Evolutionary conservation across 2,797 vertebrate species (phyloP), one percentile per base, ranked within the genome.

Genomic region (Vespertilio murinus): DNA sequence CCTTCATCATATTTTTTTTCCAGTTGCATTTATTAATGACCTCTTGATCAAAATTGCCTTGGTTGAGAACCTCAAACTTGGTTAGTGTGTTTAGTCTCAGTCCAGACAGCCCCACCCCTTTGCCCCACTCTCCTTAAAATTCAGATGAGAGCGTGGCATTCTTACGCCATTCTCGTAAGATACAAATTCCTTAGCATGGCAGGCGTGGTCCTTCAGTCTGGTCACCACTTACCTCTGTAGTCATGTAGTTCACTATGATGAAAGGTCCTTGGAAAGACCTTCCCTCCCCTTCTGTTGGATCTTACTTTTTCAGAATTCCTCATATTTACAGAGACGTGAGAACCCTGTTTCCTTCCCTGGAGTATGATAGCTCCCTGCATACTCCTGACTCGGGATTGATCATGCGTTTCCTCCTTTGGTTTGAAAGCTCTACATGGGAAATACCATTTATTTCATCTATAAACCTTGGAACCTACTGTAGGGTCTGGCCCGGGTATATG

Each of bases 271-370:
- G 45, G 70, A 77, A 86, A 88, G 59, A 89, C 3, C 40, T 86
- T 85, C 35, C 35, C 42, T 83, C 16, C 9, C 64, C 61, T 80
- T 71, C 74, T 42, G 70, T 83, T 59, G 33, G 17, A 23, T 80
- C 81, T 93, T 65, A n/a, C 13, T 71, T 81, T 88, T 94, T 67
- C 33, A 92, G 89, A 69, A 87, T 89, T 88, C 18, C 54, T 88
- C 23, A 3, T 45, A 69, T 70, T 52, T 90, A 82, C 9, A 79
- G 81, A 81, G 42, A 14, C 33, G n/a, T 4, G 42, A 75, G 45
- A 70, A 95, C n/a, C 33, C 35, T 59, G 28, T 77, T 93, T 93
- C n/a, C 42, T 89, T 87, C 25, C 12, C 16, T 6, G 7, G 23
- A 38, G 49, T 73, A 59, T 11, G 25, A 40, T 45, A 90, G 33